Percentiles rank a stretch among this genome's conserved stretches.
These are phyloP conservation scores for Carposina sasakii DNA, from an alignment of 1,140 invertebrate genomes.

Conservation along the genomic window DNA sequence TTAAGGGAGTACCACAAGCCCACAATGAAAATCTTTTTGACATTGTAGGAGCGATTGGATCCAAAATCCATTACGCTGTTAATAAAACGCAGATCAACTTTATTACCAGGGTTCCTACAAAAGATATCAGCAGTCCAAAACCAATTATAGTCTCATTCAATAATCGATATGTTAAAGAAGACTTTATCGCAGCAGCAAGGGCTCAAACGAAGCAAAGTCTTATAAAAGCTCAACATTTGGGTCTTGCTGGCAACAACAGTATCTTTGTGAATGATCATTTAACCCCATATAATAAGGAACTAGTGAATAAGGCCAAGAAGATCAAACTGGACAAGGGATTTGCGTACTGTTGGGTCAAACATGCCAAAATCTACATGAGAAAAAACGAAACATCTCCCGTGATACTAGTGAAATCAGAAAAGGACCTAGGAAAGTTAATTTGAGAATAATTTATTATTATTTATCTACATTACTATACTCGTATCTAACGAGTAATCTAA, in stretches of 20 bases:
- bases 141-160: background rate
- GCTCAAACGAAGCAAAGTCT: background rate
- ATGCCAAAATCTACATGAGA: background rate
- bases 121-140: background rate
- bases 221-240: no score
- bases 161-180: background rate
- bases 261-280: slow-evolving; percentile 1
- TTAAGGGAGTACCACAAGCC: background rate
- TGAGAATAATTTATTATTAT: no score
- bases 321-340: background rate
- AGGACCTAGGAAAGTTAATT: background rate
- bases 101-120: background rate
- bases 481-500: no score
- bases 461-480: no score
- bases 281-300: background rate
- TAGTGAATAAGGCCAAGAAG: background rate
- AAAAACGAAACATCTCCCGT: background rate
- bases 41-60: background rate
- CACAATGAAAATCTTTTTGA: background rate
- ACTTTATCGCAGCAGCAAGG: background rate
- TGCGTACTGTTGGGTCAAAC: background rate
- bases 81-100: background rate
- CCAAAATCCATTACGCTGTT: background rate
- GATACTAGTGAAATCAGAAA: background rate
- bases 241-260: background rate